Evolutionary conservation across 2,888 invertebrate genomes (phyloP), one percentile per base, ranked within the genome.

Genomic region (Germaria angustata): DNA sequence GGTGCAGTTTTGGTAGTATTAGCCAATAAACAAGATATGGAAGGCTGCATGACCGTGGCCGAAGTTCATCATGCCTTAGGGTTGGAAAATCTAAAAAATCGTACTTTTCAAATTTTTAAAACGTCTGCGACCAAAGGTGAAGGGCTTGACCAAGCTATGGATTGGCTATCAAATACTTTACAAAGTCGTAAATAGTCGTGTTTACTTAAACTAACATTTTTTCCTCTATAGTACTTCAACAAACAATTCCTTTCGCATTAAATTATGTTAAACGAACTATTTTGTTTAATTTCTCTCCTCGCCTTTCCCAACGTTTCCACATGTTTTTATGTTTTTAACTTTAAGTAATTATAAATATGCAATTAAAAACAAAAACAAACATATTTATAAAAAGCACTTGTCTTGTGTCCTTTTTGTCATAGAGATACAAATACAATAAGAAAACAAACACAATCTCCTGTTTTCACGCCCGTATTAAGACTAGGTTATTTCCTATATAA

Each of bases 21-120:
- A 89, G 99, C 99, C 61, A 99, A 99, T 92, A 99, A 99, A 93
- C 99, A 99, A 92, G 99, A 99, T 90, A 98, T 99, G 94, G 96
- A 98, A 44, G 99, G 99, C 9, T 98, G 99, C 89, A 95, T 99
- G 93, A 96, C 96, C 24, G 96, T 98, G 1, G 96, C 98, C 0
- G 99, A 99, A 92, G 97, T 99, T 17, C 98, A 99, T 90, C 97
- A 97, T 92, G 97, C 98, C 0, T 92, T 99, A 55, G 99, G 99
- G 13, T 92, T 99, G 87, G 97, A 99, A 87, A 96, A 97, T 13
- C 93, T 99, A 72, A 98, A 98, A 92, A 98, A 97, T 92, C 94
- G 99, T 89, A 99, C 99, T 89, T 99, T 99, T 93, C 91, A 91
- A 89, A 99, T 99, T 89, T 99, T 99, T 92, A 99, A 99, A 93